Base-by-base conservation (phyloP, 2,888 invertebrate genomes). In the Coenonympha glycerion region DNA sequence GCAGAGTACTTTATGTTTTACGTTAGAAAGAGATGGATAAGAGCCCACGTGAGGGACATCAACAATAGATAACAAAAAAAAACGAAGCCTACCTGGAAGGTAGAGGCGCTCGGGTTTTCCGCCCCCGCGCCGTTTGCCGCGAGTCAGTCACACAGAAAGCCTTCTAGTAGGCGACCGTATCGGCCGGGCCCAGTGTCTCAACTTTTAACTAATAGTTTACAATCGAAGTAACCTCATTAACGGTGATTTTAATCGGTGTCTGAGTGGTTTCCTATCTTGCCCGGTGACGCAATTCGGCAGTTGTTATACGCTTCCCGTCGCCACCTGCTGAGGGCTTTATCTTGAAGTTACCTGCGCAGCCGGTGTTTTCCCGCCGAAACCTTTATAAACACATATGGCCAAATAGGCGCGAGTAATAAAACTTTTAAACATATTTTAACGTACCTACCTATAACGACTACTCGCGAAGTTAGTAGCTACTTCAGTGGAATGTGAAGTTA, bases 31-130 rank as follows among this genome's bases (percentile, higher is more conserved):
- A 73, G 80, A 84, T 55, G 55, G 66, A 52, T 46, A 52, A 61
- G 62, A 67, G 65, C 75, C 78, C 84, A 86, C 84, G 83, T 84
- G 85, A 79, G 77, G 68, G 67, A 73, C 63, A 77, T 76, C 78
- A 81, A 86, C 86, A 85, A 86, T 83, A 82, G 86, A 73, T 73
- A 71, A 73, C 53, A 56, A 65, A 82, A 65, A 82, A 82, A 82
- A 82, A 79, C 65, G 65, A 60, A 68, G 65, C 69, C 66, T 86
- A 86, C 86, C 87, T 85, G 86, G 74, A 77, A 80, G 80, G 81
- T 77, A 75, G 53, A 59, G 58, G 55, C 66, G 69, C 68, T 61
- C 66, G 69, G 61, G 64, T 63, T 64, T 64, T 66, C 68, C 75
- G 72, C 79, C 76, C 76, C 75, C 79, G 70, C 79, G 51, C 61